Conservation (phyloP, 2,888 invertebrate genomes). For the Monochamus alternatus region DNA sequence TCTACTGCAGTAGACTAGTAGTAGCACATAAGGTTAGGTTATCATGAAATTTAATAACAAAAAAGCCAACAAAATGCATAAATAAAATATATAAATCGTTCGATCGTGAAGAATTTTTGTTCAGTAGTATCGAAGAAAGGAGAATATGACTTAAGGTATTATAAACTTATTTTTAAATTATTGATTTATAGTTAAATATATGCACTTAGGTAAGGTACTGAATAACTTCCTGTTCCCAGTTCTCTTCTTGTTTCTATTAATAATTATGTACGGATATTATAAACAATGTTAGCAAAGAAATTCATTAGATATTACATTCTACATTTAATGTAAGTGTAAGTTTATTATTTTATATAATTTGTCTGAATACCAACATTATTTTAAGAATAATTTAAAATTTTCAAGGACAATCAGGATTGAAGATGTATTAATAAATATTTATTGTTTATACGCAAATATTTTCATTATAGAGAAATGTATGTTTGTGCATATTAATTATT, state of each 20-base stretch:
- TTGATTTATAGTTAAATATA: not conserved
- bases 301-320: too few species aligned
- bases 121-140: not conserved
- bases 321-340: too few species aligned
- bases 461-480: too few species aligned
- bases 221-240: not conserved
- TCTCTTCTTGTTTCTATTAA: not conserved
- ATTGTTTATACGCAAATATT: too few species aligned
- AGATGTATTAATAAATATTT: too few species aligned
- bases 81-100: not conserved
- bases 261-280: too few species aligned
- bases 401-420: conserved; percentile 20
- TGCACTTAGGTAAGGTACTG: not conserved
- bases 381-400: conserved; percentile 26
- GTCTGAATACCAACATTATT: not conserved
- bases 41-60: conserved; percentile 11
- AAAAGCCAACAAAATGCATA: conserved; percentile 1
- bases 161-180: not conserved
- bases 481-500: too few species aligned
- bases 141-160: not conserved
- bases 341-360: too few species aligned
- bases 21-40: conserved; percentile 13
- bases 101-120: not conserved
- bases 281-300: too few species aligned
- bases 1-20: not conserved